These are phyloP conservation scores for Anoplopoma fimbria DNA, from an alignment of 2,113 vertebrate species.

Conservation along the genomic window DNA sequence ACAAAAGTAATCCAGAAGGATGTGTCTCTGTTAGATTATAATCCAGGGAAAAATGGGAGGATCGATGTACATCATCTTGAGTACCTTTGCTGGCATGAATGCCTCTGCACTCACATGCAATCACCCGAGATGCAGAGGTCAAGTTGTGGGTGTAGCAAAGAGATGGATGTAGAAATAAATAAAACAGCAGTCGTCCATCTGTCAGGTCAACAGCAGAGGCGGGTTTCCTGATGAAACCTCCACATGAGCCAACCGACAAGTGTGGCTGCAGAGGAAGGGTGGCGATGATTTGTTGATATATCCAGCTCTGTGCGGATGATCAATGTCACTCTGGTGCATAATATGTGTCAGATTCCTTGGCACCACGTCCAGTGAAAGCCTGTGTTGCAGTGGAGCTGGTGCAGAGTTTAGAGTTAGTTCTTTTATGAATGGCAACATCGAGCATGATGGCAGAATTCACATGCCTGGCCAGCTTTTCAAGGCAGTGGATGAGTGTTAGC, in stretches of 20 bases:
- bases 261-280: conserved; percentile 1
- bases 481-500: neutral
- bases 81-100: neutral
- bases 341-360: conserved; percentile 14
- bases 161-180: neutral
- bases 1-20: conserved; percentile 29
- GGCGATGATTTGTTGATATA: conserved; percentile 4
- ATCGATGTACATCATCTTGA: neutral
- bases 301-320: conserved; percentile 36
- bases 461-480: neutral
- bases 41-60: conserved; percentile 29
- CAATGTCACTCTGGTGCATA: neutral
- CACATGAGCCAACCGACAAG: neutral
- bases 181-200: conserved; percentile 13
- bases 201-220: conserved; percentile 7
- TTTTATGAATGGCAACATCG: neutral
- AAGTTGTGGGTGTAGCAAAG: neutral
- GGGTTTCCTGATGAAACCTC: conserved; percentile 14
- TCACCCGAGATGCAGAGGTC: neutral
- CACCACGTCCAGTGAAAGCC: conserved; percentile 28
- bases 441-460: neutral
- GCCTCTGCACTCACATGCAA: neutral
- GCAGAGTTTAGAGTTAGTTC: conserved; percentile 6
- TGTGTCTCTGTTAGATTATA: conserved; percentile 17
- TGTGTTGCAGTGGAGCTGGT: conserved; percentile 7